Evolutionary conservation across 2,888 invertebrate species (phyloP), one percentile per base, ranked within the genome.

Genomic region (Tetranychus piercei): DNA sequence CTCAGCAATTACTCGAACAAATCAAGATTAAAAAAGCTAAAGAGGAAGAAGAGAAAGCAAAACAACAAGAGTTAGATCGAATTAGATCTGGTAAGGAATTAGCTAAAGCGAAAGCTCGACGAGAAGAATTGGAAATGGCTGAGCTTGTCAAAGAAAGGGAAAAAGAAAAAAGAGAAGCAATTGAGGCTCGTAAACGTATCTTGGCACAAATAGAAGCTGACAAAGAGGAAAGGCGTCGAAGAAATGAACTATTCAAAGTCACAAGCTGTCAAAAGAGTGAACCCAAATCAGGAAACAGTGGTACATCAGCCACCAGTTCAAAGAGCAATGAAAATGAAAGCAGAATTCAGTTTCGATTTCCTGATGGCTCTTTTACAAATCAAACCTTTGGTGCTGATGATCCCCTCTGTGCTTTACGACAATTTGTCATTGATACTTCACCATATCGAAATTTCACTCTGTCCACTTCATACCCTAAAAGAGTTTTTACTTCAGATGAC

Each of bases 191-290:
- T 11, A 89, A 93, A 78, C 86, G 89, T 74, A 88, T 94, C 22
- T 83, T 88, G 76, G 88, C 89, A 74, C 91, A 93, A 82, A 93
- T 94, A 77, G 91, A 89, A 1, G 89, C 89, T 81, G 94, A 94
- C 82, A 87, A 90, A 80, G 88, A 88, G 34, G 73, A 72, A 8
- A 55, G 77, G 7, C 64, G 44, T 34, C 23, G 71, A 18, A 22
- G 65, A 66, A n/a, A 34, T 34, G 20, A 71, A 1, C 22, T 18
- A 18, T 64, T 71, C 11, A 20, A 22, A 43, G 70, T 55, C 6
- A 45, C 20, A 6, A 15, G 9, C 6, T 23, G 43, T 45, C 43
- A 15, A 8, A 43, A 72, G 20, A 20, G 34, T 3, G 43, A 45
- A 18, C 20, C 20, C 18, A 23, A 72, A n/a, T 20, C 20, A 72